Base-by-base conservation (phyloP, 2,888 invertebrate genomes). In the Cephalotes varians region DNA sequence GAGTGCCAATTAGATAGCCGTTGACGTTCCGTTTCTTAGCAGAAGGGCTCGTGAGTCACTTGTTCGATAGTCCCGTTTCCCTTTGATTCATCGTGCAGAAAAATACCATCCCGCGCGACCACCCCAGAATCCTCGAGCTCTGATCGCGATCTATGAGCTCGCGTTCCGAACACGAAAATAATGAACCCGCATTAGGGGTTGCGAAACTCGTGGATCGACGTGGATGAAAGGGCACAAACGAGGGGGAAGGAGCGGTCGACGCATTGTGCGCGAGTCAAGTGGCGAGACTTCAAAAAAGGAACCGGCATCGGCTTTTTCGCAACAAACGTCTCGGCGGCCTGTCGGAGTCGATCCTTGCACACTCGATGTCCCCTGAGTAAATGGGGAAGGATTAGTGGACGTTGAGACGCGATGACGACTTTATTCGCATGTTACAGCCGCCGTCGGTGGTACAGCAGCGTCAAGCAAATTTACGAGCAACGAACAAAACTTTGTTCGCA, bases 171-270 rank as follows among this genome's bases (percentile, higher is more conserved):
- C 86, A 86, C 82, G 90, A 89, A 90, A 91, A 93, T 93, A 93
- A 93, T 93, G 92, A 93, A 92, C 93, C 93, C 92, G 92, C 93
- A 93, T 92, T 92, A 91, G 90, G 93, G 93, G 91, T 90, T 77
- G 88, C 88, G 64, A 62, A 82, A 79, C 86, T 86, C 81, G 84
- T 82, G 85, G 87, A 88, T 86, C 85, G 82, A 51, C 80, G 79
- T 64, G 44, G 51, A 85, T 88, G 82, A 88, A 90, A 84, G 85
- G 83, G 82, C 79, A 82, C 79, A 85, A 80, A 51, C 72, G 67
- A 81, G 37, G 69, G 62, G 71, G 51, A 34, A 77, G 51, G 56
- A 82, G 40, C 28, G 67, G 86, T 79, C 86, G 81, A 72, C 64
- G 82, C 79, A 87, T 89, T 87, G 86, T 87, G 74, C 81, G 9